Percentiles rank a stretch among this genome's conserved stretches.
These are phyloP conservation scores for Andrena camellia DNA, from an alignment of 2,888 invertebrate genomes.

Conservation along the genomic window DNA sequence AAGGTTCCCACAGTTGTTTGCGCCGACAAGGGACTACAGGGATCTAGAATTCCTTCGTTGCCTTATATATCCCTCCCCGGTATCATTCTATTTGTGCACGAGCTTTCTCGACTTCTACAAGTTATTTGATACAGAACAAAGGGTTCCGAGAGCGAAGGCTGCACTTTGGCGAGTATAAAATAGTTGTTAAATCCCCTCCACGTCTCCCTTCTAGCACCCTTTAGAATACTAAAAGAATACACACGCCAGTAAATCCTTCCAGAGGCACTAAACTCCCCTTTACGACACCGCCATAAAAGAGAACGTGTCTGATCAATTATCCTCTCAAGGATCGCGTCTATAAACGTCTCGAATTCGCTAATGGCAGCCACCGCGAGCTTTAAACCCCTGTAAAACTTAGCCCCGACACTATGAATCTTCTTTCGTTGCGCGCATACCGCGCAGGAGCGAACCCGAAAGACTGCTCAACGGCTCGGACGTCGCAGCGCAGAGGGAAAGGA, in stretches of 20 bases:
- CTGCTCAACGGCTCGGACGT: not conserved
- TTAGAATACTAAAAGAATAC: not conserved
- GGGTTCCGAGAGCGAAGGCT: too few relatives aligned
- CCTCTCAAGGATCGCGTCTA: not conserved
- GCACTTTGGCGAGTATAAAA: not conserved
- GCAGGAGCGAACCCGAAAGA: too few relatives aligned
- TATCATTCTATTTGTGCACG: not conserved
- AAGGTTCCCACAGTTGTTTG: conserved; percentile 49
- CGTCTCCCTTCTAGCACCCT: not conserved
- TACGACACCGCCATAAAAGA: too few relatives aligned
- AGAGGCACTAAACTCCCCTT: too few relatives aligned
- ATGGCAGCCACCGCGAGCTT: too few relatives aligned
- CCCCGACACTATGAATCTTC: too few relatives aligned
- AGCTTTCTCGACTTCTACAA: not conserved
- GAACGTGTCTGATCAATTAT: not conserved
- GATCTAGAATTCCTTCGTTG: conserved; percentile 3
- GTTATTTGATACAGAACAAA: too few relatives aligned
- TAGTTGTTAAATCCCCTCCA: not conserved
- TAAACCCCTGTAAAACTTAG: too few relatives aligned
- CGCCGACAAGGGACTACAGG: not conserved
- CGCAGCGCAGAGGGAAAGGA: not conserved
- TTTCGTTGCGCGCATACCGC: too few relatives aligned
- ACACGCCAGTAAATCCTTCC: too few relatives aligned
- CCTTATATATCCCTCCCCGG: not conserved
- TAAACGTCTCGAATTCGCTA: too few relatives aligned